Base-by-base conservation (phyloP, 2,113 vertebrate species). In the Polypterus senegalus region DNA sequence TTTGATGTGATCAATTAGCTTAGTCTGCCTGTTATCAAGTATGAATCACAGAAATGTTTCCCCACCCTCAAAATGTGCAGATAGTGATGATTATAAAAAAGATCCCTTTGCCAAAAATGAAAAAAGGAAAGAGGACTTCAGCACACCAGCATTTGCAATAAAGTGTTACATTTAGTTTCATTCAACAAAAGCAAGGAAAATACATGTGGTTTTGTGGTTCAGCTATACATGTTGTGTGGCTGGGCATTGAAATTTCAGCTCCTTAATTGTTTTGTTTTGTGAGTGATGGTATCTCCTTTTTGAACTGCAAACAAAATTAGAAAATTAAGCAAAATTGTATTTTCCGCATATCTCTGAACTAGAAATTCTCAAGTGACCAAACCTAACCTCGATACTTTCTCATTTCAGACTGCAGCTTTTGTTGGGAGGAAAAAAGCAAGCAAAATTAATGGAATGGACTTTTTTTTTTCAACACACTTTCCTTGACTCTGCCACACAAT, bases 381-480 rank as follows among this genome's bases (percentile, higher is more conserved):
- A 27, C 27, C 27, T 27, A 27, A 27, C 27, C 27, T 27, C 27
- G 27, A 27, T 79, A 77, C 80, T 79, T 71, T 71, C 67, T 79
- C 79, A 78, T 79, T 77, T 77, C 73, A 75, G 65, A 57, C 49
- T 27, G n/a, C 7, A 54, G 59, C 67, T 61, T 76, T 77, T 77
- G 65, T 74, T 61, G 51, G 69, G 80, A 76, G 61, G 53, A 74
- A 67, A 58, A 54, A n/a, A 70, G 65, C 72, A 71, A 71, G 70
- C 71, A 76, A 80, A 83, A 85, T 73, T 79, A 89, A 27, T 27
- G 27, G 27, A 27, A 27, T 76, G 73, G 74, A 82, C 27, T 83
- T 84, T 86, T 83, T 83, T 86, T 80, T 77, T 77, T 81, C 80
- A 77, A 85, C 84, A 87, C 88, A 86, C 87, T 88, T 87, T 90